phyloP scores from a whole-genome alignment of 2,113 vertebrate genomes.

The Bubo bubo region DNA sequence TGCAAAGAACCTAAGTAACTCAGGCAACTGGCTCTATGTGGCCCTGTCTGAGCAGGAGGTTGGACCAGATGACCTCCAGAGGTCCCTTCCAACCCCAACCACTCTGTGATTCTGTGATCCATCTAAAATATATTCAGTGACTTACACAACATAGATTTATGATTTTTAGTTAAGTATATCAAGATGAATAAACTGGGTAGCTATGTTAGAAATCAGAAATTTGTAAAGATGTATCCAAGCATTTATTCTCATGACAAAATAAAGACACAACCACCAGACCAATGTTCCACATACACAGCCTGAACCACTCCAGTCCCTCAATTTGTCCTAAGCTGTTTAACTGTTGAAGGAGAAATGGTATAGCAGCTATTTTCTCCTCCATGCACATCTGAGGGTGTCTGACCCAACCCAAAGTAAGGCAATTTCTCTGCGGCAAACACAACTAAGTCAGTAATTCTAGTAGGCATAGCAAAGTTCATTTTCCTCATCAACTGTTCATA shows the following conservation, averaged over 20 bases:
- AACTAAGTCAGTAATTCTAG: neutral
- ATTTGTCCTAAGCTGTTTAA: neutral
- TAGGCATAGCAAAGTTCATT: neutral
- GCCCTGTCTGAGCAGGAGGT: neutral
- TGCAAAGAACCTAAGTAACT: neutral
- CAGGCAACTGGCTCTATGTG: neutral
- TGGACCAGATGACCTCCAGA: neutral
- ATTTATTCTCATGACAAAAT: neutral
- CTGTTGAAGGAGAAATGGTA: neutral
- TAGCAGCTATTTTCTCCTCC: neutral
- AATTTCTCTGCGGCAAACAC: neutral
- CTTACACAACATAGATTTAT: neutral
- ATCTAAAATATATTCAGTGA: neutral
- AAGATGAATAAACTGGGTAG: neutral
- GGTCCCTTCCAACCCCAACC: neutral
- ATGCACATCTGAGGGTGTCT: neutral
- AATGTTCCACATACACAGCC: neutral
- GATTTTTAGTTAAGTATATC: neutral
- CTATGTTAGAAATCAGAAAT: neutral
- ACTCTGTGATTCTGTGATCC: neutral
- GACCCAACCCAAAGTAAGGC: neutral
- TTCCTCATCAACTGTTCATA: neutral
- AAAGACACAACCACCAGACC: neutral
- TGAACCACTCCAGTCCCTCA: neutral
- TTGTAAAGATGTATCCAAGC: neutral